These are phyloP conservation scores for Lordiphosa stackelbergi DNA, from an alignment of 1,140 invertebrate species.

Conservation along the genomic window DNA sequence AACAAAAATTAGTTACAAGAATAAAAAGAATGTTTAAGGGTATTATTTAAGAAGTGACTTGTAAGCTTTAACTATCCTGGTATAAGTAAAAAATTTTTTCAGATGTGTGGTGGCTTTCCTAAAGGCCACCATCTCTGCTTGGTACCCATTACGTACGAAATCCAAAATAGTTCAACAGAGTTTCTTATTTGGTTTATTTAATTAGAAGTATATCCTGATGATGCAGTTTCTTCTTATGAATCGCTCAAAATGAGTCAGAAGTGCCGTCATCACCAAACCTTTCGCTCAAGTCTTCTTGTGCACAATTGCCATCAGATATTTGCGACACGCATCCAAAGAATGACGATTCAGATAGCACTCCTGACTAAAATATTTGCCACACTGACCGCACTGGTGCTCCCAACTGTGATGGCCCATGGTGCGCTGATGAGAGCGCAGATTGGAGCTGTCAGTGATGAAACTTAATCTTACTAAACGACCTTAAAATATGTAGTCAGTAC, in stretches of 20 bases:
- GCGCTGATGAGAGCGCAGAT: constrained; percentile 84
- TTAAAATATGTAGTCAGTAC: neutral
- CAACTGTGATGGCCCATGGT: constrained; percentile 84
- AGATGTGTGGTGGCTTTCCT: too few species aligned
- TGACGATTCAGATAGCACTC: constrained; percentile 85
- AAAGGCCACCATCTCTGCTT: too few species aligned
- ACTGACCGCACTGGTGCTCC: constrained; percentile 82
- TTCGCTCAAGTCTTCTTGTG: constrained; percentile 18
- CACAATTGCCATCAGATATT: constrained; percentile 75
- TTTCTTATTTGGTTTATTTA: too few species aligned
- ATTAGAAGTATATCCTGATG: neutral
- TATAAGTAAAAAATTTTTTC: too few species aligned
- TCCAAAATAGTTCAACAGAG: too few species aligned
- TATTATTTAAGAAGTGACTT: too few species aligned
- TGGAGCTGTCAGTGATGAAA: constrained; percentile 79
- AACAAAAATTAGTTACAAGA: too few species aligned
- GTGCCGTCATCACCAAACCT: too few species aligned
- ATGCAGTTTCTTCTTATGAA: neutral
- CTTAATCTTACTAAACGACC: constrained; percentile 3
- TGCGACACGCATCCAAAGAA: constrained; percentile 83
- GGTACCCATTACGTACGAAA: too few species aligned
- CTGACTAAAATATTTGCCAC: constrained; percentile 86
- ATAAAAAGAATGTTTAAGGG: too few species aligned
- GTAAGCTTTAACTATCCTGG: too few species aligned
- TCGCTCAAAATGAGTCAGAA: neutral